These are phyloP conservation scores for Hemitrygon akajei DNA, from an alignment of 2,797 vertebrate species.

Conservation along the genomic window DNA sequence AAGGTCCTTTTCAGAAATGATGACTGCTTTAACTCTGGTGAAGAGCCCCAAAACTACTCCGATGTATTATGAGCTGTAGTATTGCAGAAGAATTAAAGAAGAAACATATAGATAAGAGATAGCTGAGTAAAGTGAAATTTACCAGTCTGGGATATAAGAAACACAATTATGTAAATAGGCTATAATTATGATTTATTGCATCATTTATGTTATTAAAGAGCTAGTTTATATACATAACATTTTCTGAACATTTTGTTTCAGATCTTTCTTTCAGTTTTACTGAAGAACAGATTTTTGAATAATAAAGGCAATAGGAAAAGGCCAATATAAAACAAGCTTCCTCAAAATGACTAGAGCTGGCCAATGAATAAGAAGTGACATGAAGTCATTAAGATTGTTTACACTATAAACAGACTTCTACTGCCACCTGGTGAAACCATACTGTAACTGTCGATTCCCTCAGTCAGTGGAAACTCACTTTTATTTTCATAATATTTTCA, in stretches of 20 bases:
- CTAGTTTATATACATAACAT: not conserved
- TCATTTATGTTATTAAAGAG: not conserved
- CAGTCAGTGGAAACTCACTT: no score
- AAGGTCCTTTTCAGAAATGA: no score
- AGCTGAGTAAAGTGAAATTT: not conserved
- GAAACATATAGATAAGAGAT: not conserved
- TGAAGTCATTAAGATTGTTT: not conserved
- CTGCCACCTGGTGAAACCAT: not conserved
- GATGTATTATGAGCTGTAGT: not conserved
- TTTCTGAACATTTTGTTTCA: not conserved
- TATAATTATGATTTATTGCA: not conserved
- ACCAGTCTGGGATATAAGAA: not conserved
- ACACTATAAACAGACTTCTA: not conserved
- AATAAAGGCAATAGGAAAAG: not conserved
- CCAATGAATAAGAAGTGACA: not conserved
- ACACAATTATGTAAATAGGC: not conserved
- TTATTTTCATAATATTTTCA: not conserved
- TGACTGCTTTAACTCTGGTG: not conserved
- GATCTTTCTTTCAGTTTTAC: not conserved
- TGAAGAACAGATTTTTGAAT: not conserved
- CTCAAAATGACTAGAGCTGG: not conserved
- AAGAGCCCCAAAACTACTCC: not conserved
- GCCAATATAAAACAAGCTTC: not conserved
- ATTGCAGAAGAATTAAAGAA: not conserved
- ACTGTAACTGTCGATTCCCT: not conserved